Evolutionary conservation across 2,797 vertebrate genomes (phyloP).

Genomic region (Trachops cirrhosus): DNA sequence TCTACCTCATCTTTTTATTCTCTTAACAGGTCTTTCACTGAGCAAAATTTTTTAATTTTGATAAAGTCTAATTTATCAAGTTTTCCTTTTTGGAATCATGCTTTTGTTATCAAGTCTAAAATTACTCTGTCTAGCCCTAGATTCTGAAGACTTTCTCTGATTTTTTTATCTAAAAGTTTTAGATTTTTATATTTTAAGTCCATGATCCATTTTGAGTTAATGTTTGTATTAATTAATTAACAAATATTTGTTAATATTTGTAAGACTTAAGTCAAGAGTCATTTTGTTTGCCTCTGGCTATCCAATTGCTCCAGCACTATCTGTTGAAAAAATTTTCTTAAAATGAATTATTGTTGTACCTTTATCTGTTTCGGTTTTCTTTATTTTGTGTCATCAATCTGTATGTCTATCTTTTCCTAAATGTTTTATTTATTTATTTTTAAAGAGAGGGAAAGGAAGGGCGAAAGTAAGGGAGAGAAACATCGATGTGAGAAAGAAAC

Average conservation of each 20-base stretch:
- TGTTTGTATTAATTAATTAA: background rate
- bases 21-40: background rate
- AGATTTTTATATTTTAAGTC: background rate
- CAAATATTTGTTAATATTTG: background rate
- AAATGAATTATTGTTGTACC: background rate
- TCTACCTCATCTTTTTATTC: background rate
- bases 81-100: background rate
- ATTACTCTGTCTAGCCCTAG: background rate
- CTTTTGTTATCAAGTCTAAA: background rate
- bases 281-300: background rate
- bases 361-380: background rate
- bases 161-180: background rate
- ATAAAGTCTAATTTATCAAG: background rate
- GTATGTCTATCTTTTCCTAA: background rate
- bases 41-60: background rate
- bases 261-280: background rate
- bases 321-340: background rate
- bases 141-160: background rate
- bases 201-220: background rate
- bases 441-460: background rate
- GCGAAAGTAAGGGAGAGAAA: background rate
- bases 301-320: background rate
- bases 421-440: background rate
- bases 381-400: background rate
- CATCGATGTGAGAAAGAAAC: background rate